Evolutionary conservation across 1,140 invertebrate species (phyloP), one percentile per base, ranked within the genome.

Genomic region (Eumaeus atala): DNA sequence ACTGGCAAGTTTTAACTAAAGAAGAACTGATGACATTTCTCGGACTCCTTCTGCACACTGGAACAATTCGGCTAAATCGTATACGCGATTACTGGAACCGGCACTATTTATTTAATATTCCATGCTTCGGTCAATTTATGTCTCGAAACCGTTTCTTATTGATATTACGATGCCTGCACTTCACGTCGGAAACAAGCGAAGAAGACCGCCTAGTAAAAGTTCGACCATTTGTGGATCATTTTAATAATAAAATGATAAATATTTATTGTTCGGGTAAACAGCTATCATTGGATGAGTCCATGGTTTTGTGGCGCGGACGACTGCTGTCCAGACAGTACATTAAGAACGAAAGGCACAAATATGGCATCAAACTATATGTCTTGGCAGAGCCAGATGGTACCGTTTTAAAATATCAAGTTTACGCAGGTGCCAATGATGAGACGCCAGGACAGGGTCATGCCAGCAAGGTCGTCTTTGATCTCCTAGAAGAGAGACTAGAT

Each of bases 41-140:
- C 3, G 78, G 75, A 10, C 37, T 79, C 6, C 36, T 79, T 17
- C 66, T 79, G 17, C 71, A 77, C 40, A 79, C 69, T 63, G 78
- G 75, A 33, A 66, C 65, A 28, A 71, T 81, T 36, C 54, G 40
- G 8, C 44, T 78, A 3, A 60, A 33, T 44, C 64, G 69, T 14
- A 3, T 28, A 75, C 14, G 37, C 58, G 75, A 77, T 64, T 77
- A 77, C 58, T 80, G 71, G 67, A 76, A 72, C 56, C 72, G 14
- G 0, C 54, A 71, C 51, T 37, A 52, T 36, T 21, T 77, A 11
- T 74, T 78, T 61, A 49, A 56, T 14, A 48, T 73, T 9, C 61
- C 54, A 9, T 58, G 56, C 48, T 64, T 60, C 18, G 28, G 44
- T 11, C 47, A 66, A 54, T 50, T 62, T 33, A 77, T 78, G 77